Conservation (phyloP, 2,113 vertebrate genomes). For the Oryctolagus cuniculus region mOryCun1.1 NC_091433.1:104906001-104906500, state of each 20-base stretch:
- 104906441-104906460: not conserved
- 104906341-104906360: not conserved
- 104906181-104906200: not conserved
- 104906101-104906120: not conserved
- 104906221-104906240: not conserved
- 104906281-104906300: not conserved
- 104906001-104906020: too few species aligned
- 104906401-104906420: not conserved
- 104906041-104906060: not conserved
- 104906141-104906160: not conserved
- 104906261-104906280: not conserved
- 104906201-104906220: not conserved
- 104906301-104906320: not conserved
- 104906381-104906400: not conserved
- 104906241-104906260: not conserved
- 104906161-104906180: not conserved
- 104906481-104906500: not conserved
- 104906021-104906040: not conserved
- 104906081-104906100: too few species aligned
- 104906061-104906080: too few species aligned
- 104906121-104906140: not conserved
- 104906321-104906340: rapidly evolving
- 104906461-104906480: rapidly evolving
- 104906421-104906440: not conserved
- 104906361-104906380: not conserved